A percentile compares a stretch with the other conserved stretches of the same genome.
Evolutionary conservation across 2,113 vertebrate genomes (phyloP).

Genomic region (Urocitellus parryii): DNA sequence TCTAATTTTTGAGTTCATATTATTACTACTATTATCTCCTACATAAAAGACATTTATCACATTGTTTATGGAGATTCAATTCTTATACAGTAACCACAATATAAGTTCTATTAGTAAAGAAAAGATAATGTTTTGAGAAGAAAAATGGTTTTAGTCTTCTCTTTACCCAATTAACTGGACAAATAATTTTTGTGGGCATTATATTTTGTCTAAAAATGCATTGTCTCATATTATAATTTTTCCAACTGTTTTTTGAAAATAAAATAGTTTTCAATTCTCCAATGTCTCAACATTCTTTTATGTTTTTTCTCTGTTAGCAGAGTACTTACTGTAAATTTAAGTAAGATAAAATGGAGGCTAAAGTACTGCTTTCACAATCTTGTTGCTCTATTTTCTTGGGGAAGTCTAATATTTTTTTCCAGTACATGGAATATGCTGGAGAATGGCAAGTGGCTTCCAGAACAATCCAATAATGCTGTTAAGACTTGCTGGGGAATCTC

Average conservation of each 20-base stretch:
- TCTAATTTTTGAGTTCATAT: constrained; percentile 39
- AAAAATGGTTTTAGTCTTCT: constrained; percentile 49
- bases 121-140: constrained; percentile 9
- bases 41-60: constrained; percentile 30
- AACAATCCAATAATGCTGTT: constrained; percentile 8
- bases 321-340: constrained; percentile 2
- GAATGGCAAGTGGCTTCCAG: background rate
- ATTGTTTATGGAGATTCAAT: constrained; percentile 20
- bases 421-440: background rate
- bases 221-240: background rate
- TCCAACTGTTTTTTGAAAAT: constrained; percentile 3
- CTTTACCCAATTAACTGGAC: constrained; percentile 37
- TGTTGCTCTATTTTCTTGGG: background rate
- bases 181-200: constrained; percentile 2
- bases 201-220: constrained; percentile 35
- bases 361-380: background rate
- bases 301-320: constrained; percentile 36
- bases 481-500: constrained; percentile 21
- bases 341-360: constrained; percentile 47
- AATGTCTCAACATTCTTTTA: constrained; percentile 24
- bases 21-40: background rate
- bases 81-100: background rate
- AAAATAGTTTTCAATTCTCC: constrained; percentile 55
- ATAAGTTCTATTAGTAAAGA: constrained; percentile 15
- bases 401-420: background rate